Percentiles rank a stretch among this genome's conserved stretches.
Evolutionary conservation across 2,113 vertebrate genomes (phyloP).

Genomic region (Synodontis membranacea): DNA sequence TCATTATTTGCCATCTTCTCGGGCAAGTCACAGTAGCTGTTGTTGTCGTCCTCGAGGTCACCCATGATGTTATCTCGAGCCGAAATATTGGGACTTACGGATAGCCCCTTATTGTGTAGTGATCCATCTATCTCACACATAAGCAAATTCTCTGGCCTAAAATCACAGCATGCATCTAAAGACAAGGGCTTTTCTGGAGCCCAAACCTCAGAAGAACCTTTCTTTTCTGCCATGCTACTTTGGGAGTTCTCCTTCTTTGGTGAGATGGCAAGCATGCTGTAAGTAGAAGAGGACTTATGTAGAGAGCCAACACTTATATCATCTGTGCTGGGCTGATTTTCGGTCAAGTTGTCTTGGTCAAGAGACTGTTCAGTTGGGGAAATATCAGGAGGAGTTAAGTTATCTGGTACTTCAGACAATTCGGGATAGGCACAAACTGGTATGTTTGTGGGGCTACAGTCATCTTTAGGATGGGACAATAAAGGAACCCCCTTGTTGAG

Average conservation of each 20-base stretch:
- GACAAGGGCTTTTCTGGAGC: conserved; percentile 57
- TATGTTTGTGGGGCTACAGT: conserved; percentile 75
- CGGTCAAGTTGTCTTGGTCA: conserved; percentile 75
- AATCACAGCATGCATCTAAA: conserved; percentile 65
- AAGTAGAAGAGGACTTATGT: conserved; percentile 62
- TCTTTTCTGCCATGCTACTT: conserved; percentile 58
- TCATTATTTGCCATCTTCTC: conserved; percentile 62
- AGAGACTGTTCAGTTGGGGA: conserved; percentile 64
- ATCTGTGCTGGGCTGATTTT: conserved; percentile 69
- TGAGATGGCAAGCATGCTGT: conserved; percentile 74
- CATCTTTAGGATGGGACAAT: conserved; percentile 72
- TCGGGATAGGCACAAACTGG: conserved; percentile 71
- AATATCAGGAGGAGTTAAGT: conserved; percentile 67
- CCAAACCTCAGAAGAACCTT: conserved; percentile 53
- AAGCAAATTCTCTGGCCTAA: conserved; percentile 69
- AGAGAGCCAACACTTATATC: conserved; percentile 65
- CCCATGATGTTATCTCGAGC: conserved; percentile 58
- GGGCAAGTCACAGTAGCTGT: conserved; percentile 59
- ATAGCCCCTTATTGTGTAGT: conserved; percentile 56
- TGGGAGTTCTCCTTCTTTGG: conserved; percentile 81
- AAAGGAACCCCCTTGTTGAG: conserved; percentile 76
- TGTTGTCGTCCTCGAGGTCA: conserved; percentile 72
- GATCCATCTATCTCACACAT: conserved; percentile 66
- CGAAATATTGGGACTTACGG: conserved; percentile 58
- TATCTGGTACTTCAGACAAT: conserved; percentile 69